Percentiles rank a stretch among this genome's conserved stretches.
Evolutionary conservation across 1,140 invertebrate genomes (phyloP).

Genomic region (Lineus longissimus): DNA sequence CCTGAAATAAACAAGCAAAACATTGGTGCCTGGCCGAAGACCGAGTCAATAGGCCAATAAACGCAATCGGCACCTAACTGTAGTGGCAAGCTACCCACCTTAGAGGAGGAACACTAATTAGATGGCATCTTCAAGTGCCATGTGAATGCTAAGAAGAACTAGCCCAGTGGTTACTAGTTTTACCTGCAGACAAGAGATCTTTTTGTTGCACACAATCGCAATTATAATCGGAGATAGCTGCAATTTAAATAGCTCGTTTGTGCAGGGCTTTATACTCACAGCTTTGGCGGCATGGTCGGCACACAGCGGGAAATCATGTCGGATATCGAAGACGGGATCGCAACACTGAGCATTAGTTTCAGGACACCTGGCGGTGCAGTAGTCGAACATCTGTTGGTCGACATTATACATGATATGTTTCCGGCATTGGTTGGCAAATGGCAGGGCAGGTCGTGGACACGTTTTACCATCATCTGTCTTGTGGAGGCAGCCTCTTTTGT

Average conservation of each 20-base stretch:
- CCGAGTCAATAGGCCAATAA: too few species aligned
- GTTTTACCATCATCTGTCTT: constrained; percentile 40
- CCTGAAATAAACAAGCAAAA: constrained; percentile 59
- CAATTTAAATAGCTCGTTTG: too few species aligned
- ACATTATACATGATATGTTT: constrained; percentile 81
- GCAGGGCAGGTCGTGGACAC: constrained; percentile 67
- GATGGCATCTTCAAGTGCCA: too few species aligned
- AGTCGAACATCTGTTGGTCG: constrained; percentile 81
- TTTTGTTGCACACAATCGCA: too few species aligned
- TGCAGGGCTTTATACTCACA: constrained; percentile 29
- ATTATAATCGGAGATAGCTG: not conserved
- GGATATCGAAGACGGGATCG: constrained; percentile 79
- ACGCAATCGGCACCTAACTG: too few species aligned
- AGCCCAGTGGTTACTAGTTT: too few species aligned
- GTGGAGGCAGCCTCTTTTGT: constrained; percentile 48
- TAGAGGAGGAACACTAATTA: too few species aligned
- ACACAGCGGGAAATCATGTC: constrained; percentile 78
- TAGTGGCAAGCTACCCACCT: too few species aligned
- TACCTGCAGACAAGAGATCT: too few species aligned
- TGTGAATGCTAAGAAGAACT: too few species aligned
- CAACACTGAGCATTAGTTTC: constrained; percentile 80
- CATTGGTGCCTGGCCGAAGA: too few species aligned
- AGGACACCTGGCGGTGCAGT: constrained; percentile 83
- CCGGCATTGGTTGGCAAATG: constrained; percentile 77
- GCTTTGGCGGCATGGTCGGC: constrained; percentile 65